phyloP scores from a whole-genome alignment of 2,113 vertebrate genomes.

The Scolopax mira region DNA sequence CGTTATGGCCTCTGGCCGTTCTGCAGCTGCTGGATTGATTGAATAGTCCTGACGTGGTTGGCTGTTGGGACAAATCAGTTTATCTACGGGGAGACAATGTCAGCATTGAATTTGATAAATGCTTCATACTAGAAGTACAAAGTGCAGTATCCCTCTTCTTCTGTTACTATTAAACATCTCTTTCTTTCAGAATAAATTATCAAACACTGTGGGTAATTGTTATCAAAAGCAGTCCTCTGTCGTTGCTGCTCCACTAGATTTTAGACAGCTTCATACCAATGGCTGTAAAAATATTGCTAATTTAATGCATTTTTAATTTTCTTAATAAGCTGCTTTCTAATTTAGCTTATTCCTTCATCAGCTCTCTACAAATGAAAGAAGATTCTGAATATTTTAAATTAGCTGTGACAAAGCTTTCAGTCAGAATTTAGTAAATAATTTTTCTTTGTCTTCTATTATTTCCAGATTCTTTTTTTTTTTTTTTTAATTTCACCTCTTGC shows the following conservation, averaged over 20 bases:
- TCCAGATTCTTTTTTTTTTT: not conserved
- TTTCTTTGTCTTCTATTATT: not conserved
- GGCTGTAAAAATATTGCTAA: not conserved
- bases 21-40: conserved; percentile 42
- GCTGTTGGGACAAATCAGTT: conserved; percentile 17
- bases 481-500: not conserved
- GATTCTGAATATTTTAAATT: not conserved
- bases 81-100: not conserved
- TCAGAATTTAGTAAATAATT: not conserved
- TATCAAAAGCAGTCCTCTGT: not conserved
- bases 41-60: not conserved
- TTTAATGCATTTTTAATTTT: not conserved
- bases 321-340: not conserved
- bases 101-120: conserved; percentile 16
- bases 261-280: not conserved
- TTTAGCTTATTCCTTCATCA: not conserved
- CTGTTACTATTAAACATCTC: not conserved
- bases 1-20: not conserved
- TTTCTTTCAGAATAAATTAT: not conserved
- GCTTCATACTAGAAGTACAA: not conserved
- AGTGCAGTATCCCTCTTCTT: not conserved
- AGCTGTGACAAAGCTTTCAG: not conserved
- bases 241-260: not conserved
- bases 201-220: not conserved
- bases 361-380: not conserved